Evolutionary conservation across 2,888 invertebrate genomes (phyloP).

Genomic region (Parthenolecanium corni): DNA sequence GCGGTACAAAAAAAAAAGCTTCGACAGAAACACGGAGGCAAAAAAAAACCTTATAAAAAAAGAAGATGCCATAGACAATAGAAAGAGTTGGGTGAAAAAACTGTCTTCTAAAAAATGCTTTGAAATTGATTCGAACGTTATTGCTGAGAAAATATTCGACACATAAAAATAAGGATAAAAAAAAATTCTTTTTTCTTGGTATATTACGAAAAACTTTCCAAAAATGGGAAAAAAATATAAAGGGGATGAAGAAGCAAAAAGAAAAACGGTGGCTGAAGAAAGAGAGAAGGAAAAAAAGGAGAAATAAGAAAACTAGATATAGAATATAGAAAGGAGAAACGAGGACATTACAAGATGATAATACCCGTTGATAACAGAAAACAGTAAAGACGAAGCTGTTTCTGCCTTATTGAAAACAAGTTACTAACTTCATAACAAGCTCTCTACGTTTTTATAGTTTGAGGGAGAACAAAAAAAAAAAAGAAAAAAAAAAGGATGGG

Average conservation of each 20-base stretch:
- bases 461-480: not conserved
- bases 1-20: no score
- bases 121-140: not conserved
- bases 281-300: not conserved
- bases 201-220: no score
- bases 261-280: not conserved
- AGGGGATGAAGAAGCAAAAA: not conserved
- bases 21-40: no score
- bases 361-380: slow-evolving; percentile 22
- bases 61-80: no score
- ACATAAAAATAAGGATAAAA: no score
- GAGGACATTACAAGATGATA: slow-evolving; percentile 22
- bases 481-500: no score
- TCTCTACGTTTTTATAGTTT: slow-evolving; percentile 14
- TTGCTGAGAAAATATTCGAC: not conserved
- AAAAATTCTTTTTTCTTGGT: no score
- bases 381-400: slow-evolving; percentile 19
- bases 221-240: not conserved
- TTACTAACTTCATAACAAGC: slow-evolving; percentile 25
- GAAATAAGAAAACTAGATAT: slow-evolving; percentile 1
- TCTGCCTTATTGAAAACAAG: slow-evolving; percentile 21
- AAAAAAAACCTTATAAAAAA: no score
- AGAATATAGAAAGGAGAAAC: slow-evolving; percentile 14
- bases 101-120: not conserved
- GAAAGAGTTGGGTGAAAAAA: no score